Percentiles rank a stretch among this genome's conserved stretches.
These are phyloP conservation scores for Drosophila lowei DNA, from an alignment of 1,140 invertebrate species.

Conservation along the genomic window DNA sequence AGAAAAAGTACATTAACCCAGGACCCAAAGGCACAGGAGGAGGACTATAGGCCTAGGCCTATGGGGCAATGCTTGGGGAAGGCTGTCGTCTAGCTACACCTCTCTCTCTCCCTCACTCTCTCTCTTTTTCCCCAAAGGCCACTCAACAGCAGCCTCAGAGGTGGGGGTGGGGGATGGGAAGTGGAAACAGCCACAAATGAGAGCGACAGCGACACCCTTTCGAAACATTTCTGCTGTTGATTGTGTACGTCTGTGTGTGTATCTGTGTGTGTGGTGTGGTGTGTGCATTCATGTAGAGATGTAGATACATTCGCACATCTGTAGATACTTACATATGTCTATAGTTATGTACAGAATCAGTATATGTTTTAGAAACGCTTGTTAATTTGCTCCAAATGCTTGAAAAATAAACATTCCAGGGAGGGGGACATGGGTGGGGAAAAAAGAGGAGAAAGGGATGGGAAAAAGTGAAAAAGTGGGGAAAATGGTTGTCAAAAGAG, in stretches of 20 bases:
- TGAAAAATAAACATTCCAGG: conserved; percentile 19
- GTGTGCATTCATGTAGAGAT: conserved; percentile 1
- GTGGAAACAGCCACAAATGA: conserved; percentile 24
- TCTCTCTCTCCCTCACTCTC: neutral
- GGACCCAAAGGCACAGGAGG: conserved; percentile 9
- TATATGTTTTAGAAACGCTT: conserved; percentile 58
- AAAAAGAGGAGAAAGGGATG: no score
- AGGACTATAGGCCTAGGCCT: conserved; percentile 35
- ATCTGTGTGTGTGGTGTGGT: conserved; percentile 2
- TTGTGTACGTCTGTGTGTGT: conserved; percentile 11
- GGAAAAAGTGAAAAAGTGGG: no score
- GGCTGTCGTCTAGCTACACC: conserved; percentile 20
- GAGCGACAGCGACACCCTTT: conserved; percentile 58
- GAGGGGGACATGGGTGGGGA: no score
- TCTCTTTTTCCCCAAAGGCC: conserved; percentile 17
- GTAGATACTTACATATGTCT: neutral
- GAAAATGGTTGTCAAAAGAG: no score
- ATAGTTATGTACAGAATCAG: conserved; percentile 14
- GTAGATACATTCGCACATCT: conserved; percentile 1
- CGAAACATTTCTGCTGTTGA: conserved; percentile 48
- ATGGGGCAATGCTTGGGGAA: conserved; percentile 50
- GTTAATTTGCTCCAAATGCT: conserved; percentile 70
- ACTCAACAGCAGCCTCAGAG: conserved; percentile 19
- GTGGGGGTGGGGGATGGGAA: neutral
- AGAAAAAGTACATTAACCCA: conserved; percentile 76